Evolutionary conservation across 2,797 vertebrate genomes (phyloP), one percentile per base, ranked within the genome.

Genomic region (Gambelia wislizenii): DNA sequence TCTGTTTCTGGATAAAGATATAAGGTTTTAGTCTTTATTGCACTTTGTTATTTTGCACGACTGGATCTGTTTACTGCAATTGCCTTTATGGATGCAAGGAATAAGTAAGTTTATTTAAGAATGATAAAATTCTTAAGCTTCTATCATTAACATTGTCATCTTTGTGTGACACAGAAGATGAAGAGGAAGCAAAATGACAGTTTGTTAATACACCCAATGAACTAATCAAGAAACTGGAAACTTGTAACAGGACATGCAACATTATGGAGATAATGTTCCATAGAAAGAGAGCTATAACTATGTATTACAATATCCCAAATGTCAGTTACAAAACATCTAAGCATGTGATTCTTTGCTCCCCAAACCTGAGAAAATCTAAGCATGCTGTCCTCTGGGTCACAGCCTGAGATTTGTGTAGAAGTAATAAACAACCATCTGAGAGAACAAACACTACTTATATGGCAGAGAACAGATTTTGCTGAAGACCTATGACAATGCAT

Each of bases 391-490:
- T 33, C 36, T n/a, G n/a, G n/a, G n/a, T n/a, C n/a, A n/a, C n/a
- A n/a, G n/a, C n/a, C n/a, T n/a, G n/a, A 76, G 87, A 87, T 90
- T 86, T 78, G 89, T 80, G 86, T 93, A 91, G 89, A 93, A 89
- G 91, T 78, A 88, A 92, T 86, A 89, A 47, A 30, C 25, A 77
- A 44, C 9, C 44, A 90, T 95, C 94, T 42, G 90, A 92, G 94
- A 92, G 91, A 95, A 94, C 85, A 47, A 47, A 93, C 89, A 91
- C 85, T 91, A 93, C 87, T 92, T 94, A 92, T 94, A 94, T 91
- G 94, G 92, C 90, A 94, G 93, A 95, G 92, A 95, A 36, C 42
- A 27, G 44, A 30, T 95, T 82, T 94, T 91, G 1, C 91, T 93
- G 93, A 78, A 93, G 91, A 91, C 84, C 83, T 92, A 85, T 89